phyloP scores from a whole-genome alignment of 2,797 vertebrate genomes.

The Chloroceryle inda region DNA sequence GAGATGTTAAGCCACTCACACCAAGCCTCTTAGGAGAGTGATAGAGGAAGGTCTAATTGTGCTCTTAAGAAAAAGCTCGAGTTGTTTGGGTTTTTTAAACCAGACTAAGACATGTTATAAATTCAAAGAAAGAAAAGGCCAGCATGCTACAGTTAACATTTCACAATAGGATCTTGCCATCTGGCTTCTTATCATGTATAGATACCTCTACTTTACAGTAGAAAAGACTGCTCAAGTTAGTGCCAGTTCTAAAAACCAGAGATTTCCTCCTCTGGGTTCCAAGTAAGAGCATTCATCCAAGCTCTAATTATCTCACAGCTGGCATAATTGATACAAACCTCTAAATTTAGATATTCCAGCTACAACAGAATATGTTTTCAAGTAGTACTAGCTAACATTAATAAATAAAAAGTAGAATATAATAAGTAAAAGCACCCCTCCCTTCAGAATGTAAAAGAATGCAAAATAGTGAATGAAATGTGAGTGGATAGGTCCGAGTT shows the following conservation, averaged over 20 bases:
- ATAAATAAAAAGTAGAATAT: not conserved
- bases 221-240: not conserved
- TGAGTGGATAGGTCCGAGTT: not conserved
- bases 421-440: not conserved
- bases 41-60: not conserved
- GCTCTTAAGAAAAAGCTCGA: not conserved
- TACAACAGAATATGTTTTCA: not conserved
- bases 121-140: not conserved
- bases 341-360: not conserved
- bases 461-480: not conserved
- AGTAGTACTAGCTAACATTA: not conserved
- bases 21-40: not conserved
- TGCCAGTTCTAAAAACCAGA: not conserved
- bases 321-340: not conserved
- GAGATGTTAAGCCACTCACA: not conserved
- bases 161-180: not conserved
- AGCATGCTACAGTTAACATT: not conserved
- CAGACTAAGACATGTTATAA: not conserved
- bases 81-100: not conserved
- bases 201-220: not conserved
- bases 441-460: not conserved
- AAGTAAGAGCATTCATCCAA: not conserved
- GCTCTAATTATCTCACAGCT: not conserved
- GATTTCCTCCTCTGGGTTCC: not conserved
- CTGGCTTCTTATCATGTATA: not conserved